A percentile compares a stretch with the other conserved stretches of the same genome.
Conservation (phyloP, 2,797 vertebrate species). For the Setipinna tenuifilis region DNA sequence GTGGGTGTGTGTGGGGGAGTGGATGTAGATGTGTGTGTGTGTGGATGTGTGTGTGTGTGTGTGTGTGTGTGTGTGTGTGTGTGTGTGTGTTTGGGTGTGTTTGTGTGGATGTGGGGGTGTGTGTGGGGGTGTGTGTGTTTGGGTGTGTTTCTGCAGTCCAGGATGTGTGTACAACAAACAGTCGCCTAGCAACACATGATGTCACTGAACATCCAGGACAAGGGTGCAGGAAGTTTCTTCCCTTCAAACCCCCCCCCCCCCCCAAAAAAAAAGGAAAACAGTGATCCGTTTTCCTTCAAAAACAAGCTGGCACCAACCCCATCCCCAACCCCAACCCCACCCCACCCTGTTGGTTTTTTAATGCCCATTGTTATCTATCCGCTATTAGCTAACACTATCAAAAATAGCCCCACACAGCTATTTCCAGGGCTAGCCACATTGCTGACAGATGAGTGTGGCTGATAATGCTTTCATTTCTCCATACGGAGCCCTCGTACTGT, state of each 20-base stretch:
- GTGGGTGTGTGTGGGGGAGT: too few relatives aligned
- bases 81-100: too few relatives aligned
- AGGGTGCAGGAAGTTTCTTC: conserved; percentile 42
- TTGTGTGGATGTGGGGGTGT: too few relatives aligned
- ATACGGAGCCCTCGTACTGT: conserved; percentile 25
- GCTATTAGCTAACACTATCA: conserved; percentile 43
- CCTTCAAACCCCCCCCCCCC: conserved; percentile 24
- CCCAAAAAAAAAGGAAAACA: conserved; percentile 15
- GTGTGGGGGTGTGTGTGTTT: too few relatives aligned
- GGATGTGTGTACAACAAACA: conserved; percentile 58
- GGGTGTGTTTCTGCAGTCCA: conserved; percentile 53
- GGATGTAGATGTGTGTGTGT: too few relatives aligned
- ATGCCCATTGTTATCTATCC: conserved; percentile 45
- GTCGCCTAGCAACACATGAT: conserved; percentile 56
- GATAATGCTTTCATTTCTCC: conserved; percentile 45
- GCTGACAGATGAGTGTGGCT: conserved; percentile 30
- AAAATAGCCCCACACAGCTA: conserved; percentile 29
- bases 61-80: too few relatives aligned
- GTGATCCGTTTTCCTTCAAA: not conserved
- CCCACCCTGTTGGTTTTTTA: conserved; percentile 47
- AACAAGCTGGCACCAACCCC: conserved; percentile 17
- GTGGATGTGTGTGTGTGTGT: too few relatives aligned
- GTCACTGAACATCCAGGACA: conserved; percentile 50
- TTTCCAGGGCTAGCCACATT: conserved; percentile 33
- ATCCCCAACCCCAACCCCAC: conserved; percentile 18